Evolutionary conservation across 2,888 invertebrate genomes (phyloP).

Genomic region (Subacronicta megacephala): DNA sequence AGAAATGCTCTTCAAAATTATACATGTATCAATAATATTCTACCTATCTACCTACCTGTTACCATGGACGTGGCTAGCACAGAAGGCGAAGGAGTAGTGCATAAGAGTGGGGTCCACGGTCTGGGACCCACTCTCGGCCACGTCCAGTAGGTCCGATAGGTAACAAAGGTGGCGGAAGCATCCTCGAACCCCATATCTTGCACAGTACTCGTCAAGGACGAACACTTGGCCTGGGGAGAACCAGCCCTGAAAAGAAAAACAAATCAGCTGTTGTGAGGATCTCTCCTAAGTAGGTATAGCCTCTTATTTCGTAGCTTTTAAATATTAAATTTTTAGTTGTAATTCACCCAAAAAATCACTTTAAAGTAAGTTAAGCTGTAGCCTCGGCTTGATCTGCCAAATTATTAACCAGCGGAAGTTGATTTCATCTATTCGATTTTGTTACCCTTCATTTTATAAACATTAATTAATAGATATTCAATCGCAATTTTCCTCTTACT

Average conservation of each 20-base stretch:
- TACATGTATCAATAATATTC: slow-evolving; percentile 1
- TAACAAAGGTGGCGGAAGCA: slow-evolving; percentile 99
- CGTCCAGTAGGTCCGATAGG: slow-evolving; percentile 97
- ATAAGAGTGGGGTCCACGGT: slow-evolving; percentile 99
- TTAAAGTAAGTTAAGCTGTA: too few relatives aligned
- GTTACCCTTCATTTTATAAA: too few relatives aligned
- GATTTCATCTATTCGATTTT: too few relatives aligned
- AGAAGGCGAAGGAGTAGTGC: slow-evolving; percentile 99
- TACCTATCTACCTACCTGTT: slow-evolving; percentile 93
- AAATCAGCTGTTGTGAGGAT: neutral
- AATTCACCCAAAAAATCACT: too few relatives aligned
- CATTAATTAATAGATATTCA: too few relatives aligned
- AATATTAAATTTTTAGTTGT: too few relatives aligned
- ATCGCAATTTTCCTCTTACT: too few relatives aligned
- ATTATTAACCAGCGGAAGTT: too few relatives aligned
- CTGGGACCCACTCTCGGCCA: slow-evolving; percentile 96
- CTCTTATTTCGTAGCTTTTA: too few relatives aligned
- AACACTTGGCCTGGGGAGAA: slow-evolving; percentile 99
- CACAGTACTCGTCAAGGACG: slow-evolving; percentile 99
- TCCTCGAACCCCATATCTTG: slow-evolving; percentile 98
- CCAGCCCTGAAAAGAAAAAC: slow-evolving; percentile 94
- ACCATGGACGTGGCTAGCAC: slow-evolving; percentile 99
- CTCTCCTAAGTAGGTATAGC: too few relatives aligned
- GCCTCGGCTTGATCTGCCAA: too few relatives aligned
- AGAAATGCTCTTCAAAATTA: too few relatives aligned